Conservation (phyloP, 1,140 invertebrate species). For the Trissolcus basalis region DNA sequence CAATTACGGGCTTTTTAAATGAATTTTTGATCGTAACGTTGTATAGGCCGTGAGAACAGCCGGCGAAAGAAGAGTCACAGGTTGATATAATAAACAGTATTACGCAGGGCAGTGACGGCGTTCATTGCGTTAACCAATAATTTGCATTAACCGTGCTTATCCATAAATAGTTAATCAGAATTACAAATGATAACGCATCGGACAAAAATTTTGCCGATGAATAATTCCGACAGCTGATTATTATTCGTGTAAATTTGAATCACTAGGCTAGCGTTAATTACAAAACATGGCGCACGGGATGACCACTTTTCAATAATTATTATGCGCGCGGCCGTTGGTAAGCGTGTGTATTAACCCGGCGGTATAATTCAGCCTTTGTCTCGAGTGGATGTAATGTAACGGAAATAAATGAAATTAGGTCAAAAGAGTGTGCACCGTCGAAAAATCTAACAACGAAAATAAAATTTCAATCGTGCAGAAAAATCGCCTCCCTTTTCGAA, state of each 20-base stretch:
- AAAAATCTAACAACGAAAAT: slow-evolving; percentile 11
- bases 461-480: too few relatives aligned
- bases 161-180: slow-evolving; percentile 61
- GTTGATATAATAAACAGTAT: slow-evolving; percentile 24
- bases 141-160: slow-evolving; percentile 49
- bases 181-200: slow-evolving; percentile 57
- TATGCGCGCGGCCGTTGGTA: slow-evolving; percentile 50
- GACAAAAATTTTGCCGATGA: slow-evolving; percentile 29
- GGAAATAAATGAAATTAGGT: slow-evolving; percentile 54
- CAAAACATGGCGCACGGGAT: slow-evolving; percentile 58
- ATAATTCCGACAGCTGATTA: slow-evolving; percentile 59
- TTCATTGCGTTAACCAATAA: slow-evolving; percentile 46
- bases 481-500: too few relatives aligned
- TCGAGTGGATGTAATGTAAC: slow-evolving; percentile 38
- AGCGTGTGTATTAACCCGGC: slow-evolving; percentile 55
- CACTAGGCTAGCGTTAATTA: slow-evolving; percentile 59
- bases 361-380: slow-evolving; percentile 54
- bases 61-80: slow-evolving; percentile 12
- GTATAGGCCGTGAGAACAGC: too few relatives aligned
- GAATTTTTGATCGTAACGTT: too few relatives aligned
- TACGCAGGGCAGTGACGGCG: slow-evolving; percentile 22
- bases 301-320: slow-evolving; percentile 63
- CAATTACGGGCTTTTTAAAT: too few relatives aligned
- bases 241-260: slow-evolving; percentile 61
- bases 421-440: slow-evolving; percentile 12